A percentile compares a stretch with the other conserved stretches of the same genome.
Conservation (phyloP, 1,140 invertebrate genomes). For the Brachystomella parvula region DNA sequence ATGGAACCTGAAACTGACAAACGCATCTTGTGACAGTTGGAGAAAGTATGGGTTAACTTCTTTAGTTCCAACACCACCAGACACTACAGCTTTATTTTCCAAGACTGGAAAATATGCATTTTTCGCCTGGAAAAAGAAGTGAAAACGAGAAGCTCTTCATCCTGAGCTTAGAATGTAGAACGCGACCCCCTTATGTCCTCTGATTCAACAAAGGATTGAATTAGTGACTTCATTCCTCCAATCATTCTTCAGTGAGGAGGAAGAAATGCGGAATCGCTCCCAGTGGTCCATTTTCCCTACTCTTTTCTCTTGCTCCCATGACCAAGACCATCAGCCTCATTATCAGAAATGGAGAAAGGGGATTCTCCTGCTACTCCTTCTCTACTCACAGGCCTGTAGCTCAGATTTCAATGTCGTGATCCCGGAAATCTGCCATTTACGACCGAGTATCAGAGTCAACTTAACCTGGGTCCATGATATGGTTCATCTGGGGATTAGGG, state of each 20-base stretch:
- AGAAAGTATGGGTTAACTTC: no score
- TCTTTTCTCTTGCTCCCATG: no score
- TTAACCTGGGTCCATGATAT: slow-evolving; percentile 32
- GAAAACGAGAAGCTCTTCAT: not conserved
- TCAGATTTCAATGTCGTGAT: slow-evolving; percentile 37
- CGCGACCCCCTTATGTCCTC: not conserved
- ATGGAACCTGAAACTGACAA: no score
- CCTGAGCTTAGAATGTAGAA: not conserved
- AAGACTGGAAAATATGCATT: no score
- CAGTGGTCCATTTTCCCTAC: not conserved
- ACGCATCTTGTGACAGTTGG: no score
- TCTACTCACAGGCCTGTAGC: slow-evolving; percentile 17
- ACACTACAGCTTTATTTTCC: no score
- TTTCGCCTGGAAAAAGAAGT: no score
- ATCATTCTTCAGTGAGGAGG: not conserved
- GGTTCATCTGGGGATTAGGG: slow-evolving; percentile 32
- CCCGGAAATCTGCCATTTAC: slow-evolving; percentile 33
- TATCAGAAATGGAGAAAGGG: not conserved
- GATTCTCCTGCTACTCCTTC: slow-evolving; percentile 10
- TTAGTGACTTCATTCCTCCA: not conserved
- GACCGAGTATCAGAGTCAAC: slow-evolving; percentile 16
- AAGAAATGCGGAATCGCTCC: not conserved
- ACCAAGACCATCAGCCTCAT: not conserved
- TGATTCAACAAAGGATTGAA: not conserved
- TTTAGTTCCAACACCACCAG: no score